Evolutionary conservation across 2,888 invertebrate genomes (phyloP).

Genomic region (Caenorhabditis drosophilae): DNA sequence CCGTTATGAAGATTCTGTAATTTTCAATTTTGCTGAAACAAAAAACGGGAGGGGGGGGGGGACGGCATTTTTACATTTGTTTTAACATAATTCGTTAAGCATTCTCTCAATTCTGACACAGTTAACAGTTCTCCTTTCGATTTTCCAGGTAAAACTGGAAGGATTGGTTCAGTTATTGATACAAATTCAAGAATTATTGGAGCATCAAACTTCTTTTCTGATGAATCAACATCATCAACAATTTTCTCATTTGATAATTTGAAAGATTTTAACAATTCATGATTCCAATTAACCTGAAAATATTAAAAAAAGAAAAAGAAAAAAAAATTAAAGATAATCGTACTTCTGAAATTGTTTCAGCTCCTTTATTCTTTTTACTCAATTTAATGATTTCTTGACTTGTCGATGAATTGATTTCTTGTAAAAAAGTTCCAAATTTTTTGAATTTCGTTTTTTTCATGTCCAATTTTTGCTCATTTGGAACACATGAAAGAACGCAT

Average conservation of each 20-base stretch:
- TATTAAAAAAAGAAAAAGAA: no score
- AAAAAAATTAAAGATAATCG: no score
- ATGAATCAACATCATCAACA: constrained; percentile 40
- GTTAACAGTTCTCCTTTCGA: constrained; percentile 55
- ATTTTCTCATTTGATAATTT: constrained; percentile 47
- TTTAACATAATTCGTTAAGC: constrained; percentile 51
- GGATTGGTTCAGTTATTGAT: constrained; percentile 48
- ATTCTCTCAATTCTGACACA: constrained; percentile 30
- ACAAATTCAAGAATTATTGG: constrained; percentile 40
- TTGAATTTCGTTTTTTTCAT: constrained; percentile 67
- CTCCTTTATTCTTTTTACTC: constrained; percentile 58
- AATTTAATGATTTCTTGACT: constrained; percentile 52
- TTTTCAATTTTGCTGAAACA: neutral
- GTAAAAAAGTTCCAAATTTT: constrained; percentile 62
- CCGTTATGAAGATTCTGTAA: constrained; percentile 43
- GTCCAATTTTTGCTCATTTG: constrained; percentile 54
- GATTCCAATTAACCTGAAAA: constrained; percentile 39
- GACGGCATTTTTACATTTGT: constrained; percentile 39
- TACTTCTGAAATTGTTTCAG: constrained; percentile 60
- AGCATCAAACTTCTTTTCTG: constrained; percentile 18
- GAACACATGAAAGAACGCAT: constrained; percentile 48
- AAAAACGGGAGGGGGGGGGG: no score
- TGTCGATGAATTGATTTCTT: constrained; percentile 38
- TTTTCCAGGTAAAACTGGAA: constrained; percentile 37
- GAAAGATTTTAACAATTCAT: constrained; percentile 43